Percentiles rank a stretch among this genome's conserved stretches.
These are phyloP conservation scores for Platygyra sinensis DNA, from an alignment of 64 coral and sea anemone species.

Conservation along the genomic window DNA sequence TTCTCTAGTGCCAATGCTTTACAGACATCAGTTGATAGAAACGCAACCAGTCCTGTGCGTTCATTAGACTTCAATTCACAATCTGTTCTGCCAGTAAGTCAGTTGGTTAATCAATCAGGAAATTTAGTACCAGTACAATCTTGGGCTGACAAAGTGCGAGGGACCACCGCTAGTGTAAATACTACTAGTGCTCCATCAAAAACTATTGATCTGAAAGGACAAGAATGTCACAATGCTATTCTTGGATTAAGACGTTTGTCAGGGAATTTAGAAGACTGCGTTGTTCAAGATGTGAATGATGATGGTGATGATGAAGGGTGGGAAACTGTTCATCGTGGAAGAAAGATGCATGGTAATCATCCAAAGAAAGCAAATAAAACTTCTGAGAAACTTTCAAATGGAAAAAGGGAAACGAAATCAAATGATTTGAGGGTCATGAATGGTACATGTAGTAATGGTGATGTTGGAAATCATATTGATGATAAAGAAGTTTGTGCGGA, in stretches of 20 bases:
- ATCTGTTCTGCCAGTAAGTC: neutral
- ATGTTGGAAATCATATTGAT: neutral
- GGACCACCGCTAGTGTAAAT: neutral
- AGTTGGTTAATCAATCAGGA: neutral
- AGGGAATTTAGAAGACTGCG: neutral
- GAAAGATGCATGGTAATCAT: constrained; percentile 58
- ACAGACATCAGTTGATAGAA: constrained; percentile 43
- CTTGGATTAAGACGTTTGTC: neutral
- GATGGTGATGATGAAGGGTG: constrained; percentile 83
- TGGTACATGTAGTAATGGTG: constrained; percentile 25
- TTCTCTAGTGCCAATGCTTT: constrained; percentile 68
- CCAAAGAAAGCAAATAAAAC: constrained; percentile 5
- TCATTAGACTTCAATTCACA: constrained; percentile 42
- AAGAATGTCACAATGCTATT: neutral
- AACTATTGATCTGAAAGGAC: constrained; percentile 11
- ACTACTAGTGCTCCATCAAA: neutral
- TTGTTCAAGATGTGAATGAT: constrained; percentile 32
- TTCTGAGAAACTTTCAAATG: neutral
- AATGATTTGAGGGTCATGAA: neutral
- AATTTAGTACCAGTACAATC: constrained; percentile 6
- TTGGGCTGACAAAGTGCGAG: constrained; percentile 67
- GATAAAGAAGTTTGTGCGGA: neutral
- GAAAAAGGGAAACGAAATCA: neutral
- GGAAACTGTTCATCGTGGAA: constrained; percentile 91
- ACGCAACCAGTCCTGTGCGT: constrained; percentile 16